Percentiles rank a stretch among this genome's conserved stretches.
Conservation (phyloP, 2,113 vertebrate genomes). For the Coturnix japonica region DNA sequence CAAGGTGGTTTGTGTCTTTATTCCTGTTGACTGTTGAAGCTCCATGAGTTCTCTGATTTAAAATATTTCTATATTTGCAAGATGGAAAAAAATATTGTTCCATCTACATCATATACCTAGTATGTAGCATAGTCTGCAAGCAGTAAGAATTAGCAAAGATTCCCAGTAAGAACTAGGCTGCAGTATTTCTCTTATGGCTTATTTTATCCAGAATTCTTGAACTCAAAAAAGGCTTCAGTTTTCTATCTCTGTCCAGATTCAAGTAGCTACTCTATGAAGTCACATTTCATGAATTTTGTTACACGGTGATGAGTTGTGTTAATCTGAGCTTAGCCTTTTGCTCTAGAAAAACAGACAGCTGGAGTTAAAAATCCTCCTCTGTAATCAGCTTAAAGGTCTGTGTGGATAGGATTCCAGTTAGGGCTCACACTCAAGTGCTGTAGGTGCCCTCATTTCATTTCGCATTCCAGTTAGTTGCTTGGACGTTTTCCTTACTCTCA, state of each 20-base stretch:
- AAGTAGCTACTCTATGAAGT: not conserved
- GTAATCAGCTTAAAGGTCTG: conserved; percentile 46
- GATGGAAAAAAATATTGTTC: not conserved
- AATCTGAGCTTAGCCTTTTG: not conserved
- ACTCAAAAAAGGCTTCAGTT: not conserved
- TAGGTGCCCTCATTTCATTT: conserved; percentile 37
- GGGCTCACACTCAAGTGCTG: not conserved
- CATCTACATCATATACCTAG: not conserved
- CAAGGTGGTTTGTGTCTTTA: not conserved
- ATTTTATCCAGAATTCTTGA: not conserved
- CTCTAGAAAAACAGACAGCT: conserved; percentile 13
- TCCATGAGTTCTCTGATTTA: not conserved
- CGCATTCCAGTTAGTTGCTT: not conserved
- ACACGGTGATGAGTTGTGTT: not conserved
- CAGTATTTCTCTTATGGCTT: not conserved
- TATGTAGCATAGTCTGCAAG: not conserved
- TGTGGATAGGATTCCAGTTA: not conserved
- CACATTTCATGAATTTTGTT: not conserved
- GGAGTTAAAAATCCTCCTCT: conserved; percentile 5
- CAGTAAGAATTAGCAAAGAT: not conserved
- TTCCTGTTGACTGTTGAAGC: not conserved
- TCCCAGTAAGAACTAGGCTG: not conserved
- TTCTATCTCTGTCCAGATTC: not conserved
- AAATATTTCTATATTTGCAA: not conserved
- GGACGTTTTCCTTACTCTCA: not conserved